Conservation (phyloP, 2,888 invertebrate genomes). For the Chalcis sispes region DNA sequence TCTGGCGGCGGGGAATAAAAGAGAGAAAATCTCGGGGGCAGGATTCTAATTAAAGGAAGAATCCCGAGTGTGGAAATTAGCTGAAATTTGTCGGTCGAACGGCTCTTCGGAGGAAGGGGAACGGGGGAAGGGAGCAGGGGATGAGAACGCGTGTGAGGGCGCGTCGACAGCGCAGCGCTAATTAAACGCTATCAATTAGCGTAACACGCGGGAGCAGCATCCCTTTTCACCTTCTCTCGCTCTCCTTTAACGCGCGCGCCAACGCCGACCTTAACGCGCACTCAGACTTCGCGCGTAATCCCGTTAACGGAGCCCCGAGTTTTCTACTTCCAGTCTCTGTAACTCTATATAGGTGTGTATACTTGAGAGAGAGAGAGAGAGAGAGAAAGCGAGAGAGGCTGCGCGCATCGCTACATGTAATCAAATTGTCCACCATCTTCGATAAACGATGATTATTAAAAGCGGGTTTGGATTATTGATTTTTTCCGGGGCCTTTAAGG, state of each 20-base stretch:
- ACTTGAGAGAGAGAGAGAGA: no score
- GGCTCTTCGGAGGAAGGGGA: constrained; percentile 55
- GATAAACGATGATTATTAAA: constrained; percentile 47
- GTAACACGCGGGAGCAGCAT: constrained; percentile 57
- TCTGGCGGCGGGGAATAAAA: constrained; percentile 4
- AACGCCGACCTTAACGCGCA: no score
- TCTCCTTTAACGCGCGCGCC: no score
- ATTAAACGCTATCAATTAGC: constrained; percentile 72
- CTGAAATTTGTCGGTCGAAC: constrained; percentile 70
- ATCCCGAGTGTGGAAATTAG: constrained; percentile 70
- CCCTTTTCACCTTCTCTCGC: constrained; percentile 36
- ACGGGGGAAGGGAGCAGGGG: constrained; percentile 32
- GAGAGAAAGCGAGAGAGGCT: no score
- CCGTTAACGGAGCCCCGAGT: no score
- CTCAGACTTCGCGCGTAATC: not conserved
- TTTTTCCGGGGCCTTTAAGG: not conserved
- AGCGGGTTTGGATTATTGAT: constrained; percentile 39
- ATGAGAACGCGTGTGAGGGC: constrained; percentile 36
- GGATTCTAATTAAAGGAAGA: constrained; percentile 73
- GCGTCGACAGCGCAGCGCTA: constrained; percentile 62
- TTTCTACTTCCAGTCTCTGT: no score
- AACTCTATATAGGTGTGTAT: no score
- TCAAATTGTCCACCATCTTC: constrained; percentile 37
- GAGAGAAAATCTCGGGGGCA: constrained; percentile 65
- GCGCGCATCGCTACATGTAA: no score